Evolutionary conservation across 2,113 vertebrate species (phyloP), one percentile per base, ranked within the genome.

Genomic region (Tupaia chinensis): DNA sequence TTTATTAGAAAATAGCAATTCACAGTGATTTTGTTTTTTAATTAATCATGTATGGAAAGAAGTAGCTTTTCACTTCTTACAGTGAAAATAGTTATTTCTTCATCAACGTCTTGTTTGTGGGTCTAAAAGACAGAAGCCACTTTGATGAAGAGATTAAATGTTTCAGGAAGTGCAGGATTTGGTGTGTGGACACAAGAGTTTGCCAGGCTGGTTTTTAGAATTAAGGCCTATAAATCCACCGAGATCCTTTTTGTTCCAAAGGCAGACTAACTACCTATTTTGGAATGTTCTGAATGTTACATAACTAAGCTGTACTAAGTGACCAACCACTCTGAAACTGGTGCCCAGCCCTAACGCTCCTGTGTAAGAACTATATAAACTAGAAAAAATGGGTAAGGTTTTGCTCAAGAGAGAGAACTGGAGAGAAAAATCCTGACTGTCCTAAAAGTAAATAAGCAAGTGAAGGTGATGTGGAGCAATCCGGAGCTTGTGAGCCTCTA

Each of bases 1-100:
- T 90, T 76, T 89, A 90, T 81, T 81, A 44, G 32, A 58, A 94
- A 81, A 86, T 32, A 95, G 20, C 14, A 61, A 44, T 76, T 84
- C 73, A 22, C 0, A 25, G 5, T 91, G 9, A 73, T 7, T 89
- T 93, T 73, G 3, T 44, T 89, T 78, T 83, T 32, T 1, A 89
- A 54, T 84, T 89, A 68, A 70, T 88, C 14, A 77, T 61, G 89
- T 44, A 56, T 72, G 20, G 80, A 69, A 81, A 77, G 16, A 68
- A 87, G 7, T 56, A 65, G 17, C 16, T 94, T 87, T 89, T 60
- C 6, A 84, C 10, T 73, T 1, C 53, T 58, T 44, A 58, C 73
- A 15, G 56, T 53, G 12, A 87, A 60, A 83, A 79, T 0, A 77
- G 5, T 82, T 27, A 72, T 69, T 87, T 4, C 23, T 3, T 82